A percentile compares a stretch with the other conserved stretches of the same genome.
These are phyloP conservation scores for Aphyosemion australe DNA, from an alignment of 2,113 vertebrate species.

Conservation along the genomic window DNA sequence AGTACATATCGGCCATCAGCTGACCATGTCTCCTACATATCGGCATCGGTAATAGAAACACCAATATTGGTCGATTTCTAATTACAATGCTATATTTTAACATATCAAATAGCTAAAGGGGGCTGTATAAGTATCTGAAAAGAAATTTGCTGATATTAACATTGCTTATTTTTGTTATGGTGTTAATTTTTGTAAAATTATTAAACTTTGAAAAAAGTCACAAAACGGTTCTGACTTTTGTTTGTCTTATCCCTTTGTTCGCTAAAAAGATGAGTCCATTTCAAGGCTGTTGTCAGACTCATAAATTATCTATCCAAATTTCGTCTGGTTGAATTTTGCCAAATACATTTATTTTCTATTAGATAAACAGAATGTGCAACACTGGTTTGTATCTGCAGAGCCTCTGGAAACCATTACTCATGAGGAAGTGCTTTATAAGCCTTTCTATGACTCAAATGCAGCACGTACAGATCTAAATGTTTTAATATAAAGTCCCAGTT, in stretches of 20 bases:
- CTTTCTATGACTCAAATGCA: background rate
- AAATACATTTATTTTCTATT: background rate
- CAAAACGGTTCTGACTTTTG: too few species aligned
- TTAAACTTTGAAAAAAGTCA: too few species aligned
- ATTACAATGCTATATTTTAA: too few species aligned
- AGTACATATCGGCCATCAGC: too few species aligned
- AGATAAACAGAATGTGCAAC: background rate
- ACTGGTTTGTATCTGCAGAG: background rate
- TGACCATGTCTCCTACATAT: too few species aligned
- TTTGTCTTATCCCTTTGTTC: background rate
- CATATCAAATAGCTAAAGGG: too few species aligned
- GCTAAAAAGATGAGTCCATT: background rate
- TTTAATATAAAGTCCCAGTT: background rate
- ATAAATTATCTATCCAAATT: background rate
- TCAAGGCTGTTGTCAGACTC: background rate
- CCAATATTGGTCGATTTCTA: too few species aligned
- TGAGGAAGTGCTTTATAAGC: background rate
- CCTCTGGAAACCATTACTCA: background rate
- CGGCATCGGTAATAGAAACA: too few species aligned
- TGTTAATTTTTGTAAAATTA: too few species aligned
- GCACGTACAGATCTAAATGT: background rate
- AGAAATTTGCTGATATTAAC: too few species aligned
- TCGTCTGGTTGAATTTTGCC: background rate
- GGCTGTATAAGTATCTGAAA: too few species aligned
- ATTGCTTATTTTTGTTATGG: too few species aligned